These are phyloP conservation scores for Drosophila monieri DNA, from an alignment of 2,888 invertebrate genomes.

Conservation along the genomic window DNA sequence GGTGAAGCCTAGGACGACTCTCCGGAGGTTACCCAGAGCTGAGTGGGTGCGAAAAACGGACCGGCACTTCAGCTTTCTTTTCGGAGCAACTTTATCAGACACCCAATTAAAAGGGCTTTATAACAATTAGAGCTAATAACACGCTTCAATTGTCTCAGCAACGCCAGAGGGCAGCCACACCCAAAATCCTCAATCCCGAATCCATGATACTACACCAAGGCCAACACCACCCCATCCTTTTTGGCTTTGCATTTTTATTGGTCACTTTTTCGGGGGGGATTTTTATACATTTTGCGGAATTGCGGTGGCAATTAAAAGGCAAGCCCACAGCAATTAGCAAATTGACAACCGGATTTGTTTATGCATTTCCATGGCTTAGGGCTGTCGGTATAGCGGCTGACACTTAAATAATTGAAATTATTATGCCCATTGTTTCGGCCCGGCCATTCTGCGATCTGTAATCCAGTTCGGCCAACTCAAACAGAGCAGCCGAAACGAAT, in stretches of 20 bases:
- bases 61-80: conserved; percentile 56
- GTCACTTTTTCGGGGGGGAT: conserved; percentile 15
- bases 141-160: conserved; percentile 74
- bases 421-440: conserved; percentile 55
- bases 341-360: conserved; percentile 74
- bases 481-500: conserved; percentile 67
- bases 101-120: conserved; percentile 77
- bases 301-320: conserved; percentile 70
- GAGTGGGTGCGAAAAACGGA: not conserved
- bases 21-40: conserved; percentile 2
- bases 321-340: conserved; percentile 75
- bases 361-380: conserved; percentile 50
- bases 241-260: conserved; percentile 64
- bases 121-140: conserved; percentile 77
- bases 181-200: conserved; percentile 13
- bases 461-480: conserved; percentile 47
- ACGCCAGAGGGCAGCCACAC: conserved; percentile 48
- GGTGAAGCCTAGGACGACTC: conserved; percentile 53
- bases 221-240: conserved; percentile 8
- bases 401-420: conserved; percentile 68
- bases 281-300: conserved; percentile 53
- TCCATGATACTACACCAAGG: not conserved
- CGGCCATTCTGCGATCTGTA: conserved; percentile 20
- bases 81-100: conserved; percentile 70
- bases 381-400: conserved; percentile 28